Base-by-base conservation (phyloP, 1,140 invertebrate genomes). In the Prorops nasuta region DNA sequence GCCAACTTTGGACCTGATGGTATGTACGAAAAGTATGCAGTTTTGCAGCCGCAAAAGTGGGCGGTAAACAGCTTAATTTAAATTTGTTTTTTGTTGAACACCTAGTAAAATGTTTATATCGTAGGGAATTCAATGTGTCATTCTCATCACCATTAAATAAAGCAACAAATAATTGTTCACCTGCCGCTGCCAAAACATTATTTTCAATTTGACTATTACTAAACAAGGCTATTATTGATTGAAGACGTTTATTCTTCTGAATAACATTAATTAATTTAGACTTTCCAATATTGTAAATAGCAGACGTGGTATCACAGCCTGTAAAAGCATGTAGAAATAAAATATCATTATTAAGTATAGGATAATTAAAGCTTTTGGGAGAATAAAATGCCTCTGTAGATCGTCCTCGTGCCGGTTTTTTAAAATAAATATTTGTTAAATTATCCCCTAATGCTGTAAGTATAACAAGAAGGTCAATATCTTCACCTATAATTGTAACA, bases 391-490 rank as follows among this genome's bases (percentile, higher is more conserved):
- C 4, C 3, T 35, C 34, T 35, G 6, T 35, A 4, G 14, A 4
- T 3, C 14, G 6, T 15, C 34, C 34, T 8, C 6, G 14, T 20
- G 28, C 51, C 2, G 34, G 24, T 19, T 53, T 53, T 9, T 32
- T 20, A 15, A 49, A 54, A 46, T 38, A 65, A 44, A 45, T 51
- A 36, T 47, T 44, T 48, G 47, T n/a, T 37, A 49, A 14, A 15
- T 44, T 35, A 35, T 44, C 18, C 32, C 28, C 36, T 52, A 60
- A 54, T 51, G 46, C 57, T 51, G 66, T 69, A 49, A 68, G 58
- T 63, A 71, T 49, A 38, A 72, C 59, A 14, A 72, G 55, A 37
- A 71, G 55, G 63, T 72, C 69, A 34, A 71, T 67, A 58, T 74
- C 69, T 66, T 72, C 58, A 52, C 61, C 60, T 39, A 70, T 58